A percentile compares a stretch with the other conserved stretches of the same genome.
phyloP scores from a whole-genome alignment of 2,888 invertebrate species.

The Caenorhabditis sulstoni region DNA sequence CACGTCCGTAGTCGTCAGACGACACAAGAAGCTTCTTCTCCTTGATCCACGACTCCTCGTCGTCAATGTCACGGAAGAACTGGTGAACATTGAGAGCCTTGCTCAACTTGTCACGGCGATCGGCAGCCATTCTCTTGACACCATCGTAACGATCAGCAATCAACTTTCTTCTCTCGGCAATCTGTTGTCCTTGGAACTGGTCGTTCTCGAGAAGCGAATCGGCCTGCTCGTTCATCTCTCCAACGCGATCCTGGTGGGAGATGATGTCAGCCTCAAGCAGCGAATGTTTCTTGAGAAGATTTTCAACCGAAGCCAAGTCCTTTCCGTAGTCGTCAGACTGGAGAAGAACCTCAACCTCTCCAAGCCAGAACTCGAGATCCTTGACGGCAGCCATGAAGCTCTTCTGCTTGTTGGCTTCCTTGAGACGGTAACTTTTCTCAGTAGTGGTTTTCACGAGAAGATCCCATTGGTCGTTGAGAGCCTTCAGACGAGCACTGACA shows the following conservation, averaged over 20 bases:
- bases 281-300: conserved; percentile 94
- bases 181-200: conserved; percentile 96
- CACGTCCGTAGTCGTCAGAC: conserved; percentile 97
- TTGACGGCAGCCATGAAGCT: conserved; percentile 99
- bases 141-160: conserved; percentile 95
- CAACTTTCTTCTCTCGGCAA: conserved; percentile 91
- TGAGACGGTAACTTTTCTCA: conserved; percentile 96
- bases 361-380: conserved; percentile 99
- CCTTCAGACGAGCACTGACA: conserved; percentile 85
- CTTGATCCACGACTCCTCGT: conserved; percentile 99
- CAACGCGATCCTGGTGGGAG: conserved; percentile 86
- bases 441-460: conserved; percentile 97
- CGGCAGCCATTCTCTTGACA: conserved; percentile 88
- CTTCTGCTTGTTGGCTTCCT: conserved; percentile 98
- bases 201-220: conserved; percentile 96
- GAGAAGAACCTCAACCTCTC: conserved; percentile 87
- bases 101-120: conserved; percentile 92
- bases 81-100: conserved; percentile 98
- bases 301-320: conserved; percentile 97
- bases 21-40: conserved; percentile 97
- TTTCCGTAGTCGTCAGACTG: conserved; percentile 71
- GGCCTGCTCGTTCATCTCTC: conserved; percentile 84
- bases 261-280: conserved; percentile 97
- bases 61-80: conserved; percentile 99
- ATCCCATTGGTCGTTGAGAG: conserved; percentile 86